Conservation (phyloP, 1,140 invertebrate species). For the Coptotermes formosanus region DNA sequence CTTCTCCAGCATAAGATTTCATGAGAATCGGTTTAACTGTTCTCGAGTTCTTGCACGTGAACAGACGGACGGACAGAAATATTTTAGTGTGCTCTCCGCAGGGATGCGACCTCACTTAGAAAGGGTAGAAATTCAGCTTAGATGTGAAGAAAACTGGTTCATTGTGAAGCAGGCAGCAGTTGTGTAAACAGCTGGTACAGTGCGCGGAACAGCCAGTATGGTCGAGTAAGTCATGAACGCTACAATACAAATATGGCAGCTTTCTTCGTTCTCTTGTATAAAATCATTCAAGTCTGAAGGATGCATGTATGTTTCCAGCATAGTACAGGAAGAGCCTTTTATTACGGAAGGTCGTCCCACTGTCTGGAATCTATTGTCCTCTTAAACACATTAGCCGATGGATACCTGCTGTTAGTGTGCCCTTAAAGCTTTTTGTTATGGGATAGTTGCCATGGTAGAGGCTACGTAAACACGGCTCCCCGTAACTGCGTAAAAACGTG, state of each 20-base stretch:
- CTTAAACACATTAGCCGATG: background rate
- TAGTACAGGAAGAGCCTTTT: background rate
- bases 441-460: background rate
- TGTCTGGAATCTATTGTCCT: background rate
- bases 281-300: background rate
- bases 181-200: background rate
- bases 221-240: background rate
- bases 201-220: background rate
- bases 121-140: background rate
- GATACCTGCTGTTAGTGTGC: background rate
- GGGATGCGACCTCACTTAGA: too few species aligned
- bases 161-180: background rate
- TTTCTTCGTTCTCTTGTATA: background rate
- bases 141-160: background rate
- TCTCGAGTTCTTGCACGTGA: too few species aligned
- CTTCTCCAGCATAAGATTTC: too few species aligned
- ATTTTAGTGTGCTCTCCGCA: too few species aligned
- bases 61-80: too few species aligned
- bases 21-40: too few species aligned
- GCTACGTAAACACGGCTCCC: background rate
- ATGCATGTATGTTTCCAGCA: background rate
- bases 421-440: slow-evolving; percentile 6
- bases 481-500: background rate
- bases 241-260: background rate
- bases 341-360: background rate